Conservation (phyloP, 2,113 vertebrate genomes). For the Sceloporus undulatus region DNA sequence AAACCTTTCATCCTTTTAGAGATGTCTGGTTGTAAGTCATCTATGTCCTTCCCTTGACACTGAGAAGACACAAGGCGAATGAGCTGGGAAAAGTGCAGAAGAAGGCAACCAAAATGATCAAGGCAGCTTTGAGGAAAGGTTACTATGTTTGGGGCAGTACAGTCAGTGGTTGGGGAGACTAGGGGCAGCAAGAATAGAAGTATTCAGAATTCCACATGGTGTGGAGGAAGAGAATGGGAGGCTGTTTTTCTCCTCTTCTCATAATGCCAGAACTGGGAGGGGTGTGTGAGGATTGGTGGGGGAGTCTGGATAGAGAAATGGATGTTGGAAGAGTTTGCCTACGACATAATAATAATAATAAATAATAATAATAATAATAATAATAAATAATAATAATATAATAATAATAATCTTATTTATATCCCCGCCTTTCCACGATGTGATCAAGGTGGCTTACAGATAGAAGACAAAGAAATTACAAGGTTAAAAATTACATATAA, state of each 20-base stretch:
- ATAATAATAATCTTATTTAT: too few species aligned
- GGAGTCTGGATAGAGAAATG: not conserved
- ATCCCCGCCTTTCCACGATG: too few species aligned
- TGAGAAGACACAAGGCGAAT: not conserved
- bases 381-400: too few species aligned
- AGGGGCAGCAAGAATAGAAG: not conserved
- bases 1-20: conserved; percentile 18
- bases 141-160: not conserved
- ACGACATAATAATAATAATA: too few species aligned
- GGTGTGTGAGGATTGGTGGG: not conserved
- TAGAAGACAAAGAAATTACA: too few species aligned
- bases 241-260: not conserved
- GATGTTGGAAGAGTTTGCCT: too few species aligned
- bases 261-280: not conserved
- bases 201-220: not conserved
- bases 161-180: not conserved
- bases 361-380: too few species aligned
- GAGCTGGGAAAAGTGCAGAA: not conserved
- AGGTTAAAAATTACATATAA: too few species aligned
- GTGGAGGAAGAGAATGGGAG: not conserved
- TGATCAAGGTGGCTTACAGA: too few species aligned
- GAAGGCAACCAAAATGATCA: not conserved
- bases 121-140: not conserved
- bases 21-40: not conserved
- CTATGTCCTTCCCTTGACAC: not conserved